Base-by-base conservation (phyloP, 2,888 invertebrate species). In the Antheraea yamamai region DNA sequence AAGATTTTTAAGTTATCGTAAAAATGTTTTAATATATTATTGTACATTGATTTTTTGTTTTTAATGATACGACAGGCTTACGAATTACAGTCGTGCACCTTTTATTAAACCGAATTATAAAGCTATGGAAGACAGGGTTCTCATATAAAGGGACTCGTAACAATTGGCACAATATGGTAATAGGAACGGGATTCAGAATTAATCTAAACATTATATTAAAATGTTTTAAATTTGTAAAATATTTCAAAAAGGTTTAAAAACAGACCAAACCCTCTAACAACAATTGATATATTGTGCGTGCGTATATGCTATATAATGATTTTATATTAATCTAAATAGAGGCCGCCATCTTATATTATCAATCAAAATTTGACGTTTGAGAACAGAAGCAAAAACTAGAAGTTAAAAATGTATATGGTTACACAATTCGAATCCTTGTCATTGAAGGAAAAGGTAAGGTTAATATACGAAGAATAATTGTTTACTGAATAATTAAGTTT, bases 91-190 rank as follows among this genome's bases (percentile, higher is more conserved):
- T 82, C 82, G 81, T 84, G 83, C 81, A 82, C 84, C 82, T 81
- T 83, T 81, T 81, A 80, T 76, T 80, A 83, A 82, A 80, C 81
- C 79, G 80, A 80, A 82, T 86, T 87, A 88, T 80, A 87, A 85
- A 87, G 82, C 87, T 91, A 91, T 92, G 94, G 94, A 93, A 94
- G 94, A 94, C 93, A 85, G 90, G 92, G 92, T 90, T 87, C 84
- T 87, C 83, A 81, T 87, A 85, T 79, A 83, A 87, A 88, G 88
- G 84, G 79, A 70, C n/a, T 74, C 84, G 84, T 85, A 88, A 86
- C 81, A 86, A 89, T 93, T 94, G 94, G 94, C 94, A 93, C 93
- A 91, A 93, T 92, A 82, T 87, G 85, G 85, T 90, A 47, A 47
- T 47, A 93, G 92, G 92, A 93, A 93, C 91, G 83, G 91, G 91